Base-by-base conservation (phyloP, 2,888 invertebrate genomes). In the Cryptocheilus praepositus region DNA sequence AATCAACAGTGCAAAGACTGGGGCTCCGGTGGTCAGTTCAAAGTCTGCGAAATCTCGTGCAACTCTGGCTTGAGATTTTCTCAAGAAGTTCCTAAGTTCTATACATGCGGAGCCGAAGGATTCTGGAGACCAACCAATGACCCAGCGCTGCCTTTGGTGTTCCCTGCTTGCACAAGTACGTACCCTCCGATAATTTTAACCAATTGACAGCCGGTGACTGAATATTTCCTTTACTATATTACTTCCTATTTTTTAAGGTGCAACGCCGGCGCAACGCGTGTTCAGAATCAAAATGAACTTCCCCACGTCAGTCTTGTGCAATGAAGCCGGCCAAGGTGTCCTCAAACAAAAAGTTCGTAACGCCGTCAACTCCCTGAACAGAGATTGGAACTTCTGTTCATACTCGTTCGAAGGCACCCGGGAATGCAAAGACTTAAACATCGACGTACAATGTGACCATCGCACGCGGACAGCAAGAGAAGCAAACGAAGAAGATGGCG, bases 91-190 rank as follows among this genome's bases (percentile, higher is more conserved):
- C 98, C 98, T 0, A 95, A 96, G 78, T 98, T 98, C 91, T 99
- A 98, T 88, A 97, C 97, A 0, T 99, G 99, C 86, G 98, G 98
- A n/a, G 96, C 95, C 61, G 98, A 98, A 92, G 99, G 98, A 49
- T 96, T 97, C 89, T 99, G 98, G 99, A 92, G 97, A 79, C 98
- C 98, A 59, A 96, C 96, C 0, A 91, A 90, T 45, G 93, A 96
- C 84, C 95, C 96, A 8, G 92, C 91, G 55, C 90, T 95, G 81
- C 95, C 96, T 36, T 90, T 97, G 76, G 91, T 95, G n/a, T 97
- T 96, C 85, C 97, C 97, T 65, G 96, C 97, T 75, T 97, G 97
- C 86, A 96, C 97, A 83, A 92, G 95, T 95, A 92, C 92, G 92
- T 86, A 63, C 59, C 15, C 11, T 18, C 5, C 49, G 8, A 3